Conservation (phyloP, 2,113 vertebrate species). For the Tenebrosternarchus preto region DNA sequence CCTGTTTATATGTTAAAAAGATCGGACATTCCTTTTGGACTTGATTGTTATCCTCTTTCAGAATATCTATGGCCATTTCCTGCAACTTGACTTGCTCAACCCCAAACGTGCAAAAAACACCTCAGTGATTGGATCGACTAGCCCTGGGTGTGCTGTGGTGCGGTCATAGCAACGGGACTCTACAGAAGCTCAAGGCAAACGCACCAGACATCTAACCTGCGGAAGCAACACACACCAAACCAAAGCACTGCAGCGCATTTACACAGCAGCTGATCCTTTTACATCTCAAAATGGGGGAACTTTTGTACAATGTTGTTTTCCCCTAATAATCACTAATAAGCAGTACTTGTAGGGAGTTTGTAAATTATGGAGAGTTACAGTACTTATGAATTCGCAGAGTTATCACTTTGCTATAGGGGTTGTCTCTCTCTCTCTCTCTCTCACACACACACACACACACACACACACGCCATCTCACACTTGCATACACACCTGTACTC, state of each 20-base stretch:
- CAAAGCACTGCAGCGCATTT: slow-evolving; percentile 31
- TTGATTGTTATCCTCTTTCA: slow-evolving; percentile 11
- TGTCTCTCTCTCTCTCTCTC: slow-evolving; percentile 8
- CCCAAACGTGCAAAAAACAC: neutral
- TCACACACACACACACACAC: neutral
- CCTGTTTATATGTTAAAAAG: slow-evolving; percentile 1
- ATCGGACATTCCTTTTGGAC: neutral
- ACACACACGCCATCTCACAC: slow-evolving; percentile 12
- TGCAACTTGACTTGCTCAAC: neutral
- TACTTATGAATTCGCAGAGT: slow-evolving; percentile 32
- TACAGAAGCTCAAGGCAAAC: too few species aligned
- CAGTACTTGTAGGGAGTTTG: neutral
- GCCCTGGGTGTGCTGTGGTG: neutral
- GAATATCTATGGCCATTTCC: neutral
- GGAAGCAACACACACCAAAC: slow-evolving; percentile 38
- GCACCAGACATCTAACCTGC: slow-evolving; percentile 32
- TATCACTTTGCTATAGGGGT: slow-evolving; percentile 37
- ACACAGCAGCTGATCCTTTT: slow-evolving; percentile 38
- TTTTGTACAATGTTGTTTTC: slow-evolving; percentile 21
- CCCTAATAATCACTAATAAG: slow-evolving; percentile 28
- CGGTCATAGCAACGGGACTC: slow-evolving; percentile 28
- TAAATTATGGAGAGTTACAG: slow-evolving; percentile 29
- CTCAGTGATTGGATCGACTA: neutral
- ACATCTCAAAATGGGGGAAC: neutral
- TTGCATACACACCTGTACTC: neutral